Conservation (phyloP, 2,797 vertebrate species). For the Tauraco hartlaubi region DNA sequence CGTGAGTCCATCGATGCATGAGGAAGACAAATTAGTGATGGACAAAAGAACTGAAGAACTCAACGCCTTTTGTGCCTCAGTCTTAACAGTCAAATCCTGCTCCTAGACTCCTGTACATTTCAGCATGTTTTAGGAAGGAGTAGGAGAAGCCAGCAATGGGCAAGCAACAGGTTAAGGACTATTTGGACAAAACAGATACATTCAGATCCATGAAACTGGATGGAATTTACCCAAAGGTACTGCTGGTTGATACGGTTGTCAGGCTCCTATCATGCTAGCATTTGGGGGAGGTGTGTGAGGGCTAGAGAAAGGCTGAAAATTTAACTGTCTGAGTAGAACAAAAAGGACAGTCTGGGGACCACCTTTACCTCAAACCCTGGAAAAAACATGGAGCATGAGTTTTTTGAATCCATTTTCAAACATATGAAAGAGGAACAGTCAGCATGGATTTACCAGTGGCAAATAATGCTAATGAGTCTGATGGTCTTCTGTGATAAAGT, state of each 20-base stretch:
- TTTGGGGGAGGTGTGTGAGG: neutral
- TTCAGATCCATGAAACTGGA: neutral
- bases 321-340: neutral
- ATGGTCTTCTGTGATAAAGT: neutral
- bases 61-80: neutral
- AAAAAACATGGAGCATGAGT: fast-evolving
- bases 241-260: fast-evolving
- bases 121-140: neutral
- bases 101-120: neutral
- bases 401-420: neutral
- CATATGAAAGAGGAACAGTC: neutral
- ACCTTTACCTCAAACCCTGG: neutral
- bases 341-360: neutral
- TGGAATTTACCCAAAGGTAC: neutral
- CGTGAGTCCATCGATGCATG: neutral
- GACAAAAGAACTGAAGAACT: neutral
- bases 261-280: neutral
- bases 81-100: neutral
- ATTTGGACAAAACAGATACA: neutral
- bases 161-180: neutral
- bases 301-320: neutral
- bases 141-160: neutral
- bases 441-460: neutral
- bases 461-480: neutral
- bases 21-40: neutral